Evolutionary conservation across 2,113 vertebrate genomes (phyloP).

Genomic region (Notothenia coriiceps): DNA sequence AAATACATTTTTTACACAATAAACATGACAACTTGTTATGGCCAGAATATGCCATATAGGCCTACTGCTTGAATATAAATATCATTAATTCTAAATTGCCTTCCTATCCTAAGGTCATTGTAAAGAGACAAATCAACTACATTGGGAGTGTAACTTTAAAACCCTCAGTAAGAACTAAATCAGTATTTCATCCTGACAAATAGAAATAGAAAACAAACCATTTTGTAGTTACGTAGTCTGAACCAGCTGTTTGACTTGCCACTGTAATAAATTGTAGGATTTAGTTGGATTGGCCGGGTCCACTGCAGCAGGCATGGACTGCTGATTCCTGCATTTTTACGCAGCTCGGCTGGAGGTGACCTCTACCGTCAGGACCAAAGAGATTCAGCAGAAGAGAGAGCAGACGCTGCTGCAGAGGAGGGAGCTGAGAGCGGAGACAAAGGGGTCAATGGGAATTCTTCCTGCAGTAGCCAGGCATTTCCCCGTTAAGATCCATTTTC

Average conservation of each 20-base stretch:
- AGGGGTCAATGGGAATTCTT: conserved; percentile 61
- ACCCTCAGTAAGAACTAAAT: conserved; percentile 22
- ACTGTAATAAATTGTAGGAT: conserved; percentile 32
- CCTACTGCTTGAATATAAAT: background rate
- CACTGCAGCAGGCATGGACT: conserved; percentile 63
- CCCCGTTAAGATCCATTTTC: conserved; percentile 40
- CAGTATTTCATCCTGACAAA: conserved; percentile 14
- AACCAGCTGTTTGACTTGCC: conserved; percentile 31
- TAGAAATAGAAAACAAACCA: background rate
- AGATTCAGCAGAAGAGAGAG: conserved; percentile 62
- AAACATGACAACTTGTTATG: background rate
- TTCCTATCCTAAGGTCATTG: background rate
- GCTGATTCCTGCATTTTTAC: conserved; percentile 76
- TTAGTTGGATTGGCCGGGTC: conserved; percentile 25
- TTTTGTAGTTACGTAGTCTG: conserved; percentile 1
- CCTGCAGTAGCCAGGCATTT: conserved; percentile 19
- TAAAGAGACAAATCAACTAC: conserved; percentile 15
- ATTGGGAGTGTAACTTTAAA: conserved; percentile 4
- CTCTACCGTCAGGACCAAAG: conserved; percentile 67
- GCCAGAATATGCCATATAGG: background rate
- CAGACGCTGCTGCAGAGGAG: conserved; percentile 55
- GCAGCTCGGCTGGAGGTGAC: conserved; percentile 71
- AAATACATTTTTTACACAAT: background rate
- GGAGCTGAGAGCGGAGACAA: conserved; percentile 48
- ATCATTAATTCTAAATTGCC: background rate